A percentile compares a stretch with the other conserved stretches of the same genome.
Conservation (phyloP, 2,797 vertebrate genomes). For the Distichodus sexfasciatus region DNA sequence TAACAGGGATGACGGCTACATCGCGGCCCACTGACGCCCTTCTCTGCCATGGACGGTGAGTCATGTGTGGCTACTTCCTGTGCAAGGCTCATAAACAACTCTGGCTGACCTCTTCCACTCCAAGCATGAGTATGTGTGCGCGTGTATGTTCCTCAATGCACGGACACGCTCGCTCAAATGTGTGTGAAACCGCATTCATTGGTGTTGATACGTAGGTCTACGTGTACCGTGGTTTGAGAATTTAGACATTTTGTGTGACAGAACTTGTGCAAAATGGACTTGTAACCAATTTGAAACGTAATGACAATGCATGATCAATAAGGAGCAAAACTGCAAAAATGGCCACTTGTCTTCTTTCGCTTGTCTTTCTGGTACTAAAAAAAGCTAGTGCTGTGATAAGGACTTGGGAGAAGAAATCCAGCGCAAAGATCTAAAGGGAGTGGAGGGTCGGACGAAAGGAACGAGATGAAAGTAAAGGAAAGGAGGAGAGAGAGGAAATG, state of each 20-base stretch:
- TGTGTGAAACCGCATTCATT: background rate
- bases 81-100: slow-evolving; percentile 32
- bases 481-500: too few relatives aligned
- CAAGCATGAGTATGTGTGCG: background rate
- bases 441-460: background rate
- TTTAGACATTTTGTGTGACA: background rate
- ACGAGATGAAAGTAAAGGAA: background rate
- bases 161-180: too few relatives aligned
- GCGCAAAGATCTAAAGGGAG: background rate
- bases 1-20: slow-evolving; percentile 30
- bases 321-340: background rate
- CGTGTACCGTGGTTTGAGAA: too few relatives aligned
- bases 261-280: background rate
- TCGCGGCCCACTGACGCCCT: slow-evolving; percentile 8
- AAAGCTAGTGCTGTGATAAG: too few relatives aligned
- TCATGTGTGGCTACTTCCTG: slow-evolving; percentile 36
- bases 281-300: too few relatives aligned
- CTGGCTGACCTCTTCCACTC: slow-evolving; percentile 12
- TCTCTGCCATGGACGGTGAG: slow-evolving; percentile 44
- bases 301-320: background rate
- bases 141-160: too few relatives aligned
- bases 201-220: background rate
- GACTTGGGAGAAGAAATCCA: background rate
- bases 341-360: background rate
- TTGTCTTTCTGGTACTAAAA: background rate